phyloP scores from a whole-genome alignment of 2,113 vertebrate genomes.

The Sakesphorus luctuosus region DNA sequence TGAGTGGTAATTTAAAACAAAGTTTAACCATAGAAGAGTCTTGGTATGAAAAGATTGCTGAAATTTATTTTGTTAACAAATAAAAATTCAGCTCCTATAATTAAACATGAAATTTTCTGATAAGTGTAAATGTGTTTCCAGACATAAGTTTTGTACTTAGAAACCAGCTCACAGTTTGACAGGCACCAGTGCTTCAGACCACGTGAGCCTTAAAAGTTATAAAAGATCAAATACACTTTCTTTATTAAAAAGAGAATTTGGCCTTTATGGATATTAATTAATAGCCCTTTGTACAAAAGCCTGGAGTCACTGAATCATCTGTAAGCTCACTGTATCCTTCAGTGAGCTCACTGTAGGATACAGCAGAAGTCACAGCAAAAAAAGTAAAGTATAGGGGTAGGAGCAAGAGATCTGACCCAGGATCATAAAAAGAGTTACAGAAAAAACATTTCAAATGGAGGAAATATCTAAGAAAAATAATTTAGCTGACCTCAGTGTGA shows the following conservation, averaged over 20 bases:
- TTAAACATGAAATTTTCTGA: background rate
- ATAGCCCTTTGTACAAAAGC: background rate
- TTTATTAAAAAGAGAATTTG: background rate
- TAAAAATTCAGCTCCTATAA: background rate
- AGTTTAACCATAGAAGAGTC: background rate
- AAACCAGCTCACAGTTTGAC: background rate
- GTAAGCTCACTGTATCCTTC: background rate
- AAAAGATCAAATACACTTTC: background rate
- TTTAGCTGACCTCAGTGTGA: background rate
- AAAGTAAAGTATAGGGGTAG: background rate
- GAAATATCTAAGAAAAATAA: background rate
- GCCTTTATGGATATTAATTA: background rate
- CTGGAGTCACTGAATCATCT: background rate
- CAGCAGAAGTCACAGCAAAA: background rate
- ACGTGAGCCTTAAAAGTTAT: background rate
- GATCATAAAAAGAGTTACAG: background rate
- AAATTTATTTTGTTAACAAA: background rate
- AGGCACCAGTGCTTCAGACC: background rate
- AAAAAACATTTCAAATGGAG: background rate
- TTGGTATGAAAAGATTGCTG: background rate
- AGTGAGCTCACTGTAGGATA: background rate
- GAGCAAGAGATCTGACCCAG: background rate
- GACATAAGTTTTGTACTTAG: background rate
- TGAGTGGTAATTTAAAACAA: background rate
- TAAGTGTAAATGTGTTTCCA: background rate